A percentile compares a stretch with the other conserved stretches of the same genome.
Evolutionary conservation across 1,140 invertebrate species (phyloP).

Genomic region (Megathymus violae): DNA sequence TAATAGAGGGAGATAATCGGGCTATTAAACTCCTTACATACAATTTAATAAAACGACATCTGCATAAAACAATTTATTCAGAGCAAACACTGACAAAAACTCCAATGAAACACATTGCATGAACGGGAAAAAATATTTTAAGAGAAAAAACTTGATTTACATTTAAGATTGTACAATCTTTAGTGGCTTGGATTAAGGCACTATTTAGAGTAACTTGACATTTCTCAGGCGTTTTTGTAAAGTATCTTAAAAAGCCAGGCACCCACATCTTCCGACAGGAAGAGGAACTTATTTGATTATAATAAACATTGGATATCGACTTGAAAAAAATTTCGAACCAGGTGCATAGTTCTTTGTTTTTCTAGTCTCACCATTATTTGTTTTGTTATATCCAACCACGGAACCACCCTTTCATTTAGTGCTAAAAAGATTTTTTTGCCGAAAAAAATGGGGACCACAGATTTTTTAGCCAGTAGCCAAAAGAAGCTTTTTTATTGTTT

Average conservation of each 20-base stretch:
- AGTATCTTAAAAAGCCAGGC: conserved; percentile 59
- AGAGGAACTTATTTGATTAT: conserved; percentile 81
- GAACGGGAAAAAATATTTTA: conserved; percentile 43
- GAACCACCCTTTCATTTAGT: conserved; percentile 65
- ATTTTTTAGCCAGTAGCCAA: conserved; percentile 55
- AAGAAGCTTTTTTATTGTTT: conserved; percentile 44
- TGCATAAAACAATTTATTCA: conserved; percentile 66
- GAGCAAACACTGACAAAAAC: conserved; percentile 57
- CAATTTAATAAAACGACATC: conserved; percentile 54
- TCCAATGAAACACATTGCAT: conserved; percentile 63
- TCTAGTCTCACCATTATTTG: conserved; percentile 63
- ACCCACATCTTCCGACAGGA: conserved; percentile 76
- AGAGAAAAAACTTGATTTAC: conserved; percentile 43
- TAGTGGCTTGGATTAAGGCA: conserved; percentile 41
- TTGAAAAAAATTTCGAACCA: conserved; percentile 66
- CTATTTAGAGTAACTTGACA: conserved; percentile 8
- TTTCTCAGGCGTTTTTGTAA: conserved; percentile 38
- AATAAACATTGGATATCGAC: conserved; percentile 68
- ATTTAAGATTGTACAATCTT: conserved; percentile 31
- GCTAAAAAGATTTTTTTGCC: conserved; percentile 45
- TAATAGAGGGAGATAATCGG: conserved; percentile 8
- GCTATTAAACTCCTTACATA: conserved; percentile 26
- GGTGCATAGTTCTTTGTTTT: conserved; percentile 72
- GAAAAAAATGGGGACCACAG: conserved; percentile 36
- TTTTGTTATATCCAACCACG: conserved; percentile 68